Evolutionary conservation across 2,888 invertebrate genomes (phyloP), one percentile per base, ranked within the genome.

Genomic region (Hyles lineata): DNA sequence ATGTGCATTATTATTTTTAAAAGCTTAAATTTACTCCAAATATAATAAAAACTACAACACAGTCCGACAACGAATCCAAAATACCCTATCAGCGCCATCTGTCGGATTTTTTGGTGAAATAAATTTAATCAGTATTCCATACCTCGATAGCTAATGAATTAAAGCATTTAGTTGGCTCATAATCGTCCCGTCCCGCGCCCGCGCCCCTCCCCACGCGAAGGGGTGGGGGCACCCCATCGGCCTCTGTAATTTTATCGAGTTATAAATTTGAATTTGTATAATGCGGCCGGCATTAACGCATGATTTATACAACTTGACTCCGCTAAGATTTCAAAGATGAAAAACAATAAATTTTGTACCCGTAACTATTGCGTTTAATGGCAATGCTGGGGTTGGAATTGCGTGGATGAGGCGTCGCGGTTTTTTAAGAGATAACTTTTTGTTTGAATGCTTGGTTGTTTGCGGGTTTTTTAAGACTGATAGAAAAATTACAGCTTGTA

Each of bases 211-310:
- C 78, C 81, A 81, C 80, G 74, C 80, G 79, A 76, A 79, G 76
- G 77, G 76, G 76, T 78, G 84, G 83, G 86, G 82, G 76, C 88
- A 86, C 89, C 89, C 89, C 87, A 84, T 86, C 87, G 90, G 88
- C 89, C 92, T 90, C 89, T 88, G 93, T 94, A 95, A 95, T 95
- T 94, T 94, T 95, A 95, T 95, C 94, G 94, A 92, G 94, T 92
- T 95, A 95, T 95, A 95, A 95, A 95, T 95, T 95, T 94, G 93
- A 94, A 94, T 94, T 94, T 94, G 94, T 94, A 94, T 94, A 94
- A 94, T 94, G 92, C 93, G 80, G 84, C 79, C 78, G 87, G 94
- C 93, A 94, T 94, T 94, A 94, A 93, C 92, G 91, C 87, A 93
- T 94, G 94, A 94, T 94, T 94, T 94, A 94, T 94, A 90, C 89